Evolutionary conservation across 2,888 invertebrate species (phyloP), one percentile per base, ranked within the genome.

Genomic region (Spisula subtruncata): DNA sequence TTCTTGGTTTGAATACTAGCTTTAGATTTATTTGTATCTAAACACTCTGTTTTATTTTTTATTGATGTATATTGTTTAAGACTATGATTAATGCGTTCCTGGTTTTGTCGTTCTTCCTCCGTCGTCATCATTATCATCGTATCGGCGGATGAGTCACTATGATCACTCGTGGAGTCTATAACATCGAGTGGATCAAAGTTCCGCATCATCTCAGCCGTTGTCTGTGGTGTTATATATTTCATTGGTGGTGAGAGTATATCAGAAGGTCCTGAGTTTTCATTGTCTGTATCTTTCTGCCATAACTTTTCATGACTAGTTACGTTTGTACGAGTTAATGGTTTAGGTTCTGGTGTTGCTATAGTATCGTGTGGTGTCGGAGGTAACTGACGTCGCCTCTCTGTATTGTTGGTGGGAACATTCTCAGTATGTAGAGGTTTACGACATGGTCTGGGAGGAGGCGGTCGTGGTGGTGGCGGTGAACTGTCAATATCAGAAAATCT

Each of bases 101-200:
- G 90, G 60, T 94, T 94, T 60, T 89, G 86, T 80, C 91, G 83
- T 83, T 93, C 93, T 86, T 95, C 94, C 35, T 93, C 95, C 1
- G 94, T 94, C 25, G 94, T 94, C 94, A 94, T 94, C 94, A 94
- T 94, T 25, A 94, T 94, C 94, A 94, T 95, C 2, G 93, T 94
- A 87, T 94, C 94, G 1, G 93, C 93, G 25, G 93, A 94, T 0
- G 94, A 94, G 85, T 93, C 93, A 83, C 93, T 92, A 41, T 91
- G 92, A 79, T 94, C 94, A 91, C 94, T 94, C 0, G 90, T 93
- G 4, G 94, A 94, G 85, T 94, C 94, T 75, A 94, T 89, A 14
- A 91, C 85, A 79, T 94, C 94, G n/a, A 94, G 83, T 12, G 93
- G 94, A 90, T 94, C 92, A 83, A 92, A 94, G 66, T 94, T 94